Evolutionary conservation across 2,888 invertebrate genomes (phyloP).

Genomic region (Fragum whitleyi): DNA sequence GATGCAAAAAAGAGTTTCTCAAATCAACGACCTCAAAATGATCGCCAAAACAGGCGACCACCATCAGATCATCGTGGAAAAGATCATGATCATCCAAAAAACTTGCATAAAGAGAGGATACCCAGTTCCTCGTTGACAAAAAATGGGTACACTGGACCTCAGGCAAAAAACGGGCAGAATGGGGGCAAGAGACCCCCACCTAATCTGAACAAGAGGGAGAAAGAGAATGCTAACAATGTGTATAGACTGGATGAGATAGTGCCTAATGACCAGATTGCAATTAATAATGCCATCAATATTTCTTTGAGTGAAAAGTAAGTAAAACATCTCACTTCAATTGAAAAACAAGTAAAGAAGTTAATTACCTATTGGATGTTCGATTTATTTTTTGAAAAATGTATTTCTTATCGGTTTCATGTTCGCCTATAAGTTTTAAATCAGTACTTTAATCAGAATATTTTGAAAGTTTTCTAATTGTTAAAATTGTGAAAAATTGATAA

Average conservation of each 20-base stretch:
- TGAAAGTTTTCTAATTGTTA: too few relatives aligned
- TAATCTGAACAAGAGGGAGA: conserved; percentile 70
- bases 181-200: conserved; percentile 73
- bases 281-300: conserved; percentile 86
- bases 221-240: conserved; percentile 83
- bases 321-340: not conserved
- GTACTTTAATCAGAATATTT: too few relatives aligned
- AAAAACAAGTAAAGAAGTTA: too few relatives aligned
- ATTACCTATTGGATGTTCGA: too few relatives aligned
- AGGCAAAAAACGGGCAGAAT: conserved; percentile 77
- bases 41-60: conserved; percentile 79
- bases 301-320: conserved; percentile 79
- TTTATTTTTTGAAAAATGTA: too few relatives aligned
- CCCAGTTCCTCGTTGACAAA: conserved; percentile 77
- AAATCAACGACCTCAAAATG: conserved; percentile 84
- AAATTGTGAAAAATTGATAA: too few relatives aligned
- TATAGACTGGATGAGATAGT: conserved; percentile 88
- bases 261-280: conserved; percentile 86
- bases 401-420: too few relatives aligned
- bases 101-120: conserved; percentile 78
- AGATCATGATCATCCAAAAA: conserved; percentile 67
- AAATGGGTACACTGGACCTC: conserved; percentile 77
- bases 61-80: conserved; percentile 52
- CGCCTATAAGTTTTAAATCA: too few relatives aligned
- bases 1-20: conserved; percentile 84